These are phyloP conservation scores for Cephalopachus bancanus DNA, from an alignment of 2,797 vertebrate genomes.

Conservation along the genomic window DNA sequence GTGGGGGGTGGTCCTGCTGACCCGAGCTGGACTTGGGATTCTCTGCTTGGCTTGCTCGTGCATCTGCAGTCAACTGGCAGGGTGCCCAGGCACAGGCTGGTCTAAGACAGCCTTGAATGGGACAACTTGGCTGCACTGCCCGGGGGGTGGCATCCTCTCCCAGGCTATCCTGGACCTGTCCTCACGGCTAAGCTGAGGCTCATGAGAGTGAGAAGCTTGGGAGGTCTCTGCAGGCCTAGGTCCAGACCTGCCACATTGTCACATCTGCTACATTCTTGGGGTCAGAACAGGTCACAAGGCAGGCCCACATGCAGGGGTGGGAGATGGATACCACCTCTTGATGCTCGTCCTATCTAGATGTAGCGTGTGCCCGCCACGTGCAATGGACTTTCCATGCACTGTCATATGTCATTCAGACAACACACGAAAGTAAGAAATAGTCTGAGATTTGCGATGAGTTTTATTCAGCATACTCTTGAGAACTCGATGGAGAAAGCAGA, in stretches of 20 bases:
- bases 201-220: accelerated
- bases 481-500: neutral
- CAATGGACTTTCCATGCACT: neutral
- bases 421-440: neutral
- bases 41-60: accelerated
- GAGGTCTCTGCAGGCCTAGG: neutral
- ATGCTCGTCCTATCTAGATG: accelerated
- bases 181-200: neutral
- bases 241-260: neutral
- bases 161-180: too few species aligned
- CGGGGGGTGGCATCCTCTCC: neutral
- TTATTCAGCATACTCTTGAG: neutral
- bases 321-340: neutral
- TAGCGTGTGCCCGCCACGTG: accelerated
- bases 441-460: neutral
- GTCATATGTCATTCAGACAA: neutral
- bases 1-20: neutral
- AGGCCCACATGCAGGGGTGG: neutral
- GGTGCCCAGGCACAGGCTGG: neutral
- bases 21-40: accelerated
- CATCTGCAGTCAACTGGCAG: neutral
- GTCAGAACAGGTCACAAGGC: neutral
- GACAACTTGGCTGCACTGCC: neutral
- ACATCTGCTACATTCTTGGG: neutral
- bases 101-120: too few species aligned